Conservation (phyloP, 2,888 invertebrate genomes). For the Acleris emargana region DNA sequence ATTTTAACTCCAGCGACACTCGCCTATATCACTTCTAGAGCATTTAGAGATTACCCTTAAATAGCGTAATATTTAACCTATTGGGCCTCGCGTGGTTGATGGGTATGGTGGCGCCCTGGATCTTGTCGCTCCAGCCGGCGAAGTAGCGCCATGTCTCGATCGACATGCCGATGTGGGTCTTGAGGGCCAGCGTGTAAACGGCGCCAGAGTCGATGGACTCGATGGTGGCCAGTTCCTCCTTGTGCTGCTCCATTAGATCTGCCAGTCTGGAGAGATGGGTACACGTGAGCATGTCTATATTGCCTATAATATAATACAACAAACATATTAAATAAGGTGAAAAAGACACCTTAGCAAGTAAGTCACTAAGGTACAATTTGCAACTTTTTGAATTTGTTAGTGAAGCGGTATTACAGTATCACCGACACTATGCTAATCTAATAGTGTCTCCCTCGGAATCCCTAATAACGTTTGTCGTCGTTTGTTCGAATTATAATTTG, state of each 20-base stretch:
- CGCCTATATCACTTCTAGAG: not conserved
- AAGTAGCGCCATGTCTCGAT: slow-evolving; percentile 98
- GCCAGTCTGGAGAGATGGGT: slow-evolving; percentile 86
- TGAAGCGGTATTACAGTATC: too few species aligned
- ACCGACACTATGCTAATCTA: too few species aligned
- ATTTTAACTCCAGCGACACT: too few species aligned
- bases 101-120: slow-evolving; percentile 95
- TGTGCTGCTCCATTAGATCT: slow-evolving; percentile 96
- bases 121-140: slow-evolving; percentile 98
- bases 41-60: not conserved
- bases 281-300: too few species aligned
- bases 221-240: slow-evolving; percentile 97
- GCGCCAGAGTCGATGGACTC: slow-evolving; percentile 98
- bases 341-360: too few species aligned
- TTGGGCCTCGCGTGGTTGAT: slow-evolving; percentile 96
- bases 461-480: too few species aligned
- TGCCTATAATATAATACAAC: too few species aligned
- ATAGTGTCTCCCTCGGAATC: too few species aligned
- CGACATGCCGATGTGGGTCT: slow-evolving; percentile 99
- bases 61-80: slow-evolving; percentile 56
- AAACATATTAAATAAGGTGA: too few species aligned
- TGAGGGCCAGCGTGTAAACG: slow-evolving; percentile 97
- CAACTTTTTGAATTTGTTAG: too few species aligned
- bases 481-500: too few species aligned
- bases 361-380: too few species aligned